phyloP scores from a whole-genome alignment of 2,113 vertebrate genomes.

The Vanacampus margaritifer region DNA sequence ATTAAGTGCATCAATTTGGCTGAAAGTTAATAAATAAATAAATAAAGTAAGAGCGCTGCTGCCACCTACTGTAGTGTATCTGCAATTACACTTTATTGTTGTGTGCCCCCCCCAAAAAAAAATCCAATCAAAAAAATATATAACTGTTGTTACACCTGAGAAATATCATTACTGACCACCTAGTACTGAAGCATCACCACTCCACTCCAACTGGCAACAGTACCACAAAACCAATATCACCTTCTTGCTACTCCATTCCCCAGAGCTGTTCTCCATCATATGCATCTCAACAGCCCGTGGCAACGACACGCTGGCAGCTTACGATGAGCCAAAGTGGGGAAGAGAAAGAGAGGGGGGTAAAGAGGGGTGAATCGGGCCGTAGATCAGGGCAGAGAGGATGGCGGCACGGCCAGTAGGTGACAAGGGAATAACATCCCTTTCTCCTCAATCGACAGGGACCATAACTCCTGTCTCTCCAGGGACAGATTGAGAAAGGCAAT shows the following conservation, averaged over 20 bases:
- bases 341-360: conserved; percentile 43
- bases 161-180: neutral
- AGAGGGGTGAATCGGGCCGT: conserved; percentile 68
- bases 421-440: conserved; percentile 99
- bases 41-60: too few relatives aligned
- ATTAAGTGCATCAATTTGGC: too few relatives aligned
- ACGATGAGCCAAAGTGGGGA: conserved; percentile 57
- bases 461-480: conserved; percentile 98
- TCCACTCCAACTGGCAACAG: conserved; percentile 31
- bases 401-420: conserved; percentile 84
- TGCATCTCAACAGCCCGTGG: conserved; percentile 60
- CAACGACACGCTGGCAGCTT: conserved; percentile 56
- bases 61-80: too few relatives aligned
- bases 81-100: too few relatives aligned
- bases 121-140: too few relatives aligned
- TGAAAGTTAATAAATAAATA: too few relatives aligned
- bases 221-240: conserved; percentile 52
- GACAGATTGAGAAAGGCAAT: conserved; percentile 99
- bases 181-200: conserved; percentile 24
- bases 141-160: neutral
- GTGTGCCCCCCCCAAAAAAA: too few relatives aligned
- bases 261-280: conserved; percentile 52
- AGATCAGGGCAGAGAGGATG: conserved; percentile 91
- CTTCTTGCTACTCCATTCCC: conserved; percentile 6
- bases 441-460: conserved; percentile 97